phyloP scores from a whole-genome alignment of 1,140 invertebrate genomes.

The Anastrepha obliqua region DNA sequence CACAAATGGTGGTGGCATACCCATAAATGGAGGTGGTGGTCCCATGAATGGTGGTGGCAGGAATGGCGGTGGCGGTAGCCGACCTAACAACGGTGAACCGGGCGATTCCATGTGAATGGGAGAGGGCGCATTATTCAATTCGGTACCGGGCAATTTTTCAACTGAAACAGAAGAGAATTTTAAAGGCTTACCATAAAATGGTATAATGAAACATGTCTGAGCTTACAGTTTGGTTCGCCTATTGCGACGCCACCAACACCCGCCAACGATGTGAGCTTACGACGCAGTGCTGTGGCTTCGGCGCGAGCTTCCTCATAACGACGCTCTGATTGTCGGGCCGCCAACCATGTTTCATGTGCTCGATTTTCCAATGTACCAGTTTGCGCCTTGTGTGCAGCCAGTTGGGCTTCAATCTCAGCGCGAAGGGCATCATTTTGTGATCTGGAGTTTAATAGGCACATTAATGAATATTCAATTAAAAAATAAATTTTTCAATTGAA shows the following conservation, averaged over 20 bases:
- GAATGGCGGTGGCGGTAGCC: slow-evolving; percentile 76
- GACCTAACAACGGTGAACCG: slow-evolving; percentile 74
- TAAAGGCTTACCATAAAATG: neutral
- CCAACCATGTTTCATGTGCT: slow-evolving; percentile 86
- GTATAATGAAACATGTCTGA: neutral
- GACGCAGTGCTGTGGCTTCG: slow-evolving; percentile 83
- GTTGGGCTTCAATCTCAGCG: slow-evolving; percentile 86
- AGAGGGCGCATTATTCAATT: slow-evolving; percentile 62
- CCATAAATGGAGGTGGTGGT: slow-evolving; percentile 71
- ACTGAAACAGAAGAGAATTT: neutral
- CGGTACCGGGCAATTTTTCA: slow-evolving; percentile 45
- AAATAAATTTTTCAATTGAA: neutral
- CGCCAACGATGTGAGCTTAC: slow-evolving; percentile 79
- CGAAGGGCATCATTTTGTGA: slow-evolving; percentile 84
- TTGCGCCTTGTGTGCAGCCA: slow-evolving; percentile 84
- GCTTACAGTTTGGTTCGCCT: slow-evolving; percentile 54
- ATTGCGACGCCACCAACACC: neutral
- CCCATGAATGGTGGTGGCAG: slow-evolving; percentile 74
- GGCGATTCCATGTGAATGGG: slow-evolving; percentile 76
- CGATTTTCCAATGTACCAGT: slow-evolving; percentile 84
- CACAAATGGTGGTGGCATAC: slow-evolving; percentile 70
- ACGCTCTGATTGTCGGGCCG: slow-evolving; percentile 83
- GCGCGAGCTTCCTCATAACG: slow-evolving; percentile 85
- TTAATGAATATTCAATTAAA: slow-evolving; percentile 2
- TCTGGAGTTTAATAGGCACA: slow-evolving; percentile 68